Evolutionary conservation across 1,140 invertebrate species (phyloP), one percentile per base, ranked within the genome.

Genomic region (Pissodes strobi): DNA sequence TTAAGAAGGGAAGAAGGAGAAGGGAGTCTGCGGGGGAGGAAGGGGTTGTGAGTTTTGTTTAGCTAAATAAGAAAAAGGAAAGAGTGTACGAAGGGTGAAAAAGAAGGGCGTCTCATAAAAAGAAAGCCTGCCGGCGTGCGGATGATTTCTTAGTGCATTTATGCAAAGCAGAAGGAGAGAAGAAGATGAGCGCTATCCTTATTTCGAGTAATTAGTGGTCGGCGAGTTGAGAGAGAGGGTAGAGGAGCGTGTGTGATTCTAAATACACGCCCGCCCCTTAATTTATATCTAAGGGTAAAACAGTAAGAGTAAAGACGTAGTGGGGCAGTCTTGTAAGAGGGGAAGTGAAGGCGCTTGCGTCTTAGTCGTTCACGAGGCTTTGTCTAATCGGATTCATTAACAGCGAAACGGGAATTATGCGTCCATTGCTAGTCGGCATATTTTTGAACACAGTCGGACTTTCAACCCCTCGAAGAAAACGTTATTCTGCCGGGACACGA

Each of bases 351-450:
- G 77, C 78, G 78, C 78, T 75, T 76, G 78, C 78, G 78, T 78
- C 73, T 75, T 78, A 72, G 74, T 68, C 68, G 68, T 71, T 77
- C 71, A 71, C 71, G 72, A 74, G 73, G 78, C 79, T 80, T 80
- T 80, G 79, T 80, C 79, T 80, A 81, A 81, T 81, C 80, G 79
- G 79, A 81, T 81, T 80, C 79, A 81, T 81, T 81, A 81, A 80
- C 80, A 76, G 76, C 73, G 76, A 80, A 79, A 76, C 77, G 72
- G 79, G 79, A 81, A 80, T 81, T 80, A 81, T 80, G 79, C 80
- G 79, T 78, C 77, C 81, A 81, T 82, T 77, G 76, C 76, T 72
- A 79, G 75, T 78, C 76, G 76, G 74, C 74, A 77, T 75, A 76
- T 77, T 77, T 77, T 77, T 76, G 74, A 77, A 77, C 73, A 71